Evolutionary conservation across 2,888 invertebrate genomes (phyloP).

Genomic region (Megaustenia siamemsis): DNA sequence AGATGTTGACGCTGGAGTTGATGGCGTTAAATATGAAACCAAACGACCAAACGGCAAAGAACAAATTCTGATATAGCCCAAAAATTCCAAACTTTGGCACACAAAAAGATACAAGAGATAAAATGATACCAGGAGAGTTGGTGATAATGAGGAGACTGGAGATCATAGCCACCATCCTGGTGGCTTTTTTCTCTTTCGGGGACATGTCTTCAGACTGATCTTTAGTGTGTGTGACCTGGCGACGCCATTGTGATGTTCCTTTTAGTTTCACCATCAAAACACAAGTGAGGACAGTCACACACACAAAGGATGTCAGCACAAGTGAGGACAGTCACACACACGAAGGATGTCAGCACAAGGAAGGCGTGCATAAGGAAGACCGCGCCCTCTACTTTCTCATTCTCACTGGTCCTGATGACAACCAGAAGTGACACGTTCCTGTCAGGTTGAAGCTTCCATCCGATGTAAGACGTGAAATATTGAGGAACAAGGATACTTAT

Average conservation of each 20-base stretch:
- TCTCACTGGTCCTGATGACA: too few species aligned
- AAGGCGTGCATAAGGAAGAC: too few species aligned
- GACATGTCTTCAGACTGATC: neutral
- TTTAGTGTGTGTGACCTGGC: neutral
- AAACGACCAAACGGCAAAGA: neutral
- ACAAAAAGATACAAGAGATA: neutral
- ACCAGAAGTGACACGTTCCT: too few species aligned
- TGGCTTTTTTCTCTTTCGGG: neutral
- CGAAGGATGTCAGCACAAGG: too few species aligned
- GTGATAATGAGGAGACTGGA: neutral
- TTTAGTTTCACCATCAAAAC: neutral
- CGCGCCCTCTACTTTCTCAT: too few species aligned
- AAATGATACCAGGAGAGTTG: neutral
- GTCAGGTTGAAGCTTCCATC: neutral
- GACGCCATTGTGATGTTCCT: neutral
- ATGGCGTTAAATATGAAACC: conserved; percentile 5
- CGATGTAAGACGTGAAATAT: neutral
- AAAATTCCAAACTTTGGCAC: conserved; percentile 11
- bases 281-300: neutral
- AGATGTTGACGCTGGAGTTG: too few species aligned
- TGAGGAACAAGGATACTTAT: neutral
- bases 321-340: too few species aligned
- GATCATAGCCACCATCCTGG: neutral
- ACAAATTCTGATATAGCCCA: neutral
- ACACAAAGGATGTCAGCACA: neutral